Percentiles rank a stretch among this genome's conserved stretches.
phyloP scores from a whole-genome alignment of 2,113 vertebrate genomes.

The Microcebus lehilahytsara region DNA sequence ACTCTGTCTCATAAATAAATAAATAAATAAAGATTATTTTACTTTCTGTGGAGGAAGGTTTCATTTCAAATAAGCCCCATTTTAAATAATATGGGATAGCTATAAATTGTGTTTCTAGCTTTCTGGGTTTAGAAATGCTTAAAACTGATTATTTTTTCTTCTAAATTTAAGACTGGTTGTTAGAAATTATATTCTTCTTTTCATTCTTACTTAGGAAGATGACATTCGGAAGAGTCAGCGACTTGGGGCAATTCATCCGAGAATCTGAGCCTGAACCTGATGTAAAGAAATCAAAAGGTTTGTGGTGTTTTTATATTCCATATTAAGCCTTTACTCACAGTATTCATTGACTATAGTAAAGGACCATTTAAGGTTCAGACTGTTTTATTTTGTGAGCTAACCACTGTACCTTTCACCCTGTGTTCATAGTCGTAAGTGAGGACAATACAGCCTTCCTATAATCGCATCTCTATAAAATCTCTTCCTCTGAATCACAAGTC shows the following conservation, averaged over 20 bases:
- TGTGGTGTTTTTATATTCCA: conserved; percentile 56
- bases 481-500: conserved; percentile 21
- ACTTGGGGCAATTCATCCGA: conserved; percentile 97
- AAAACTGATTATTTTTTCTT: background rate
- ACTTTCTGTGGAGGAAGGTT: background rate
- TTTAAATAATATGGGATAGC: conserved; percentile 8
- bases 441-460: background rate
- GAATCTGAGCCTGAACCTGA: conserved; percentile 99
- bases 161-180: background rate
- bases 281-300: conserved; percentile 98
- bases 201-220: conserved; percentile 89
- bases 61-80: conserved; percentile 38
- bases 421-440: background rate
- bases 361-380: background rate
- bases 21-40: background rate
- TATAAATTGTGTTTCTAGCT: conserved; percentile 7
- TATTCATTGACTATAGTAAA: background rate
- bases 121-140: background rate
- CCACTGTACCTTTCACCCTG: background rate
- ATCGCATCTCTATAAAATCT: background rate
- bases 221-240: conserved; percentile 98
- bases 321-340: background rate
- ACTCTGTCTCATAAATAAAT: too few species aligned
- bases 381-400: conserved; percentile 4
- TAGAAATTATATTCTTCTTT: conserved; percentile 3